A percentile compares a stretch with the other conserved stretches of the same genome.
phyloP scores from a whole-genome alignment of 1,140 invertebrate species.

The Scaptomyza graminum region DNA sequence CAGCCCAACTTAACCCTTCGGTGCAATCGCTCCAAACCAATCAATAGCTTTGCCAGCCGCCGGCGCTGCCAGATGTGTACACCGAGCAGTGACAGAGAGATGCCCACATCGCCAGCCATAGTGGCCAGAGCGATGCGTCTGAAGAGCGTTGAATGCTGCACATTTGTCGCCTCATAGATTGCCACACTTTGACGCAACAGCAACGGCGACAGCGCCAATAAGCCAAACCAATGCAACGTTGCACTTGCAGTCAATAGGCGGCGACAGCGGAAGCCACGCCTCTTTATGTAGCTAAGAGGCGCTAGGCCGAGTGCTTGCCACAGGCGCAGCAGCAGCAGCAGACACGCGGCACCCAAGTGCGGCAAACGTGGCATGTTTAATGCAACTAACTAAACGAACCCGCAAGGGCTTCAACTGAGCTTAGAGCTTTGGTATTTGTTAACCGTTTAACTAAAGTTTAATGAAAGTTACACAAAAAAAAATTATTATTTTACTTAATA shows the following conservation, averaged over 20 bases:
- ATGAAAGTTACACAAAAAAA: neutral
- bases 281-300: conserved; percentile 33
- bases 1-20: conserved; percentile 20
- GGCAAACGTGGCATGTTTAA: conserved; percentile 56
- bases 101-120: conserved; percentile 53
- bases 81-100: conserved; percentile 52
- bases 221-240: conserved; percentile 30
- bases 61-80: conserved; percentile 50
- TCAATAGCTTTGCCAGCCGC: conserved; percentile 41
- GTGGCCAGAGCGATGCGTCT: conserved; percentile 56
- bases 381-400: conserved; percentile 38
- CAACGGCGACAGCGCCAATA: conserved; percentile 47
- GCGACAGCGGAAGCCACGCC: conserved; percentile 26
- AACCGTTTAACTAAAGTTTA: conserved; percentile 12
- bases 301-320: conserved; percentile 62
- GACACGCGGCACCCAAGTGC: conserved; percentile 60
- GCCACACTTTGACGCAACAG: conserved; percentile 50
- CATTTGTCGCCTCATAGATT: conserved; percentile 65
- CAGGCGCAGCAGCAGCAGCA: conserved; percentile 47
- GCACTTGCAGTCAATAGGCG: conserved; percentile 32
- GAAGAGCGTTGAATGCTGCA: conserved; percentile 57
- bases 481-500: neutral
- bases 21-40: conserved; percentile 30
- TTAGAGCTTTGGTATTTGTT: conserved; percentile 5
- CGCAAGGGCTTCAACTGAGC: neutral